phyloP scores from a whole-genome alignment of 2,888 invertebrate genomes.

The Spialia ferax region DNA sequence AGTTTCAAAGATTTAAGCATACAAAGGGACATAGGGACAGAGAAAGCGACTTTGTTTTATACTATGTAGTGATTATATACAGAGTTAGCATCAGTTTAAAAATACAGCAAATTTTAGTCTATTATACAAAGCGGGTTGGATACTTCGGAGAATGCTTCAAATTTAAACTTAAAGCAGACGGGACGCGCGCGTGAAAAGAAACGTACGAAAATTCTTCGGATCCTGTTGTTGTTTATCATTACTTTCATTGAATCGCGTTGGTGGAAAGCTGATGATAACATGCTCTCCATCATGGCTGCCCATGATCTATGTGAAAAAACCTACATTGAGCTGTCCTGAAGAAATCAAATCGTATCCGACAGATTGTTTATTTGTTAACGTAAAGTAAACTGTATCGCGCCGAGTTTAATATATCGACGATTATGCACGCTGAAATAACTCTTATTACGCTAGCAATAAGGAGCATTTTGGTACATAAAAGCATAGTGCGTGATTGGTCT shows the following conservation, averaged over 20 bases:
- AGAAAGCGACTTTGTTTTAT: too few relatives aligned
- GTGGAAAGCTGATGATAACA: neutral
- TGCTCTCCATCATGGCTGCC: neutral
- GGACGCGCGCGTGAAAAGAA: neutral
- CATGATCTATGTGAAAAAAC: constrained; percentile 1
- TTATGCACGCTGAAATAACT: constrained; percentile 11
- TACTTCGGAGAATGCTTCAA: constrained; percentile 4
- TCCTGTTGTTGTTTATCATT: constrained; percentile 3
- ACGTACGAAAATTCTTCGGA: neutral
- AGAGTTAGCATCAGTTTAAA: too few relatives aligned
- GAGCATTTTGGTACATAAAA: constrained; percentile 1
- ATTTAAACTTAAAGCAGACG: neutral
- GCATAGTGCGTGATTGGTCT: neutral
- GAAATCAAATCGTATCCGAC: constrained; percentile 19
- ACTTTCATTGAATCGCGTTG: neutral
- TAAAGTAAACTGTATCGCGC: constrained; percentile 19
- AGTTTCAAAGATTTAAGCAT: too few relatives aligned
- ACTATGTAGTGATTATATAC: too few relatives aligned
- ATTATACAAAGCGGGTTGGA: too few relatives aligned
- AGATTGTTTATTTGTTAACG: constrained; percentile 29
- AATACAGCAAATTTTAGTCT: too few relatives aligned
- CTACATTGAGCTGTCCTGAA: constrained; percentile 10
- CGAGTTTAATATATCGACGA: constrained; percentile 12
- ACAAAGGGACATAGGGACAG: too few relatives aligned
- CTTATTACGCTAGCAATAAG: constrained; percentile 6